Evolutionary conservation across 2,113 vertebrate genomes (phyloP).

Genomic region (Camelus dromedarius): DNA sequence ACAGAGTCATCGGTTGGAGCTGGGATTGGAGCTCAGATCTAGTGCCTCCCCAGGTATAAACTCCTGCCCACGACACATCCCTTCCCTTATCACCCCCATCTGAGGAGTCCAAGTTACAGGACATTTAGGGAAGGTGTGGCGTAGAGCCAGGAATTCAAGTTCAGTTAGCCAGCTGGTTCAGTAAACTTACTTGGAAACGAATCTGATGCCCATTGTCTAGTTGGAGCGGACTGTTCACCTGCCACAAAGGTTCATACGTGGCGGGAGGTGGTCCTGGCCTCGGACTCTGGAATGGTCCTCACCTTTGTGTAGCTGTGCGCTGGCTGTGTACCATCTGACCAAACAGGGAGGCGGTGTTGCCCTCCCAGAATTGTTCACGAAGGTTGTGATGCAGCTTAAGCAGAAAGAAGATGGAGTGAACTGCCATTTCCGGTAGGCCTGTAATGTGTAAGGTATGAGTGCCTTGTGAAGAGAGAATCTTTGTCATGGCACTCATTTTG

Average conservation of each 20-base stretch:
- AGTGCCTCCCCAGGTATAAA: background rate
- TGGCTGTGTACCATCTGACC: background rate
- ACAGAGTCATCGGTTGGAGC: too few relatives aligned
- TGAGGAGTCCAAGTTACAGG: background rate
- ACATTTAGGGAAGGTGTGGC: too few relatives aligned
- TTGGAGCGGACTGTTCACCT: too few relatives aligned
- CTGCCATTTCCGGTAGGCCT: background rate
- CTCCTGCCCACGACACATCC: background rate
- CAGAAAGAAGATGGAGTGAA: background rate
- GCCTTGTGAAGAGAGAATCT: background rate
- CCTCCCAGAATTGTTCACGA: background rate
- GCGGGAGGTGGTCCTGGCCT: background rate
- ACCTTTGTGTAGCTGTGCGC: background rate
- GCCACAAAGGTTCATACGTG: rapidly evolving
- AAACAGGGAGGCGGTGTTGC: rapidly evolving
- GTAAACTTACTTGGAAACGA: background rate
- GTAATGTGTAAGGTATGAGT: background rate
- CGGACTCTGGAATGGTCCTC: too few relatives aligned
- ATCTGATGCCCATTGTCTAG: background rate
- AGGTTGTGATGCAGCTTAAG: background rate
- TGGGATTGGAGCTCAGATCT: background rate
- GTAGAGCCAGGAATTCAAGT: background rate
- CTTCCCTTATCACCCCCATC: background rate
- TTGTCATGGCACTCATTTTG: background rate
- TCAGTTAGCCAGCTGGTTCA: background rate